Evolutionary conservation across 1,140 invertebrate genomes (phyloP), one percentile per base, ranked within the genome.

Genomic region (Drosophila miranda): DNA sequence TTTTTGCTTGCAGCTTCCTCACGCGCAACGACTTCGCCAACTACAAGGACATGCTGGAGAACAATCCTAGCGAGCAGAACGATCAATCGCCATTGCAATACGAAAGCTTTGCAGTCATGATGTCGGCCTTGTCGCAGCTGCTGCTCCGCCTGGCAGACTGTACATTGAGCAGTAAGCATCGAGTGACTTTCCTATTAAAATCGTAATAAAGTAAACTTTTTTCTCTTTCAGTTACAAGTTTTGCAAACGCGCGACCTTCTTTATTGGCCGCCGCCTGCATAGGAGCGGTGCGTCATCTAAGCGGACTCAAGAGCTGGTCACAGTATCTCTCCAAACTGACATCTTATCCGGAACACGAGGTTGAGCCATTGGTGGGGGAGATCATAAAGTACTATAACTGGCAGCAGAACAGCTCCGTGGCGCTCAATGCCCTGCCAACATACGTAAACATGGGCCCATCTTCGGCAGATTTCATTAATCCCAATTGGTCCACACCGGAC

Each of bases 251-350:
- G 3, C n/a, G 7, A 2, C 82, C 82, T 0, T 87, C 82, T 0
- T 23, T 88, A 13, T 8, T 87, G 49, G 82, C 78, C 0, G 82
- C 82, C 8, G 60, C 45, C 44, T 88, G 82, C 42, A 87, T 87
- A 46, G 83, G 57, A 2, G 56, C 75, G 1, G 78, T 68, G 23
- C 83, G 82, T 8, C 67, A 78, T 21, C 8, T 70, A 9, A 69
- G 49, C 49, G 71, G 78, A 0, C 4, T 87, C 6, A 49, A 69
- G 21, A 51, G 62, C 57, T 87, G 82, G 82, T 70, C 82, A 23
- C 51, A 49, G 1, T 54, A 73, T 21, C 71, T 87, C 6, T 49
- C 34, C 0, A 42, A 52, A 3, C 38, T 87, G 45, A 87, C 82
- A 4, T 50, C 63, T 8, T 82, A 87, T 34, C 34, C 50, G 1